phyloP scores from a whole-genome alignment of 1,140 invertebrate genomes.

The Drosophila nebulosa region DNA sequence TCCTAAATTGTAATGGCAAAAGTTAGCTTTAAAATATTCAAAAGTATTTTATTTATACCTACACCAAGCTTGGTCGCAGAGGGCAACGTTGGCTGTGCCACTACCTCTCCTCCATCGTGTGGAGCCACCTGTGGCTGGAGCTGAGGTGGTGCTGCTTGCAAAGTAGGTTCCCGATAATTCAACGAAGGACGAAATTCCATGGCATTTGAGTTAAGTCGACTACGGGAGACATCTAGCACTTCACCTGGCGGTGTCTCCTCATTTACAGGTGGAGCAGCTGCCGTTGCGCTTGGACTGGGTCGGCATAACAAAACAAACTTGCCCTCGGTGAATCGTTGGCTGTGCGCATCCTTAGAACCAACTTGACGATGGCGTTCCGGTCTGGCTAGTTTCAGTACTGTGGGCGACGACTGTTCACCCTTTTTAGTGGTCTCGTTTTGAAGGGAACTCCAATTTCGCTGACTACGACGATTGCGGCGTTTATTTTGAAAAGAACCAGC shows the following conservation, averaged over 20 bases:
- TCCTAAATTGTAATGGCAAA: neutral
- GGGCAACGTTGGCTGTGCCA: neutral
- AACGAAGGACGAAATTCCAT: slow-evolving; percentile 14
- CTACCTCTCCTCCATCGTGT: neutral
- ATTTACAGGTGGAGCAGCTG: no score
- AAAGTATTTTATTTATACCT: neutral
- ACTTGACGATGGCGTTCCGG: neutral
- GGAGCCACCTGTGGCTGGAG: no score
- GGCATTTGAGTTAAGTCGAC: slow-evolving; percentile 26
- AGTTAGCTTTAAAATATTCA: neutral
- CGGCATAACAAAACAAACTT: no score
- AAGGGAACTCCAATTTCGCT: neutral
- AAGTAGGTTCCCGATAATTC: neutral
- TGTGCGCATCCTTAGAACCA: neutral
- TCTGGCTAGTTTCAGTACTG: neutral
- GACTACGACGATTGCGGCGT: neutral
- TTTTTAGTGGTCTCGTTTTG: neutral
- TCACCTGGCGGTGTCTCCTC: no score
- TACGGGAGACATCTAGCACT: neutral
- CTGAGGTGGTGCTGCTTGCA: neutral
- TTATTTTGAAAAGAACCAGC: neutral
- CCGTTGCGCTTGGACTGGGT: no score
- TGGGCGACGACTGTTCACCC: neutral
- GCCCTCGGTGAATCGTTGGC: no score
- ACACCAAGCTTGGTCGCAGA: neutral